Percentiles rank a stretch among this genome's conserved stretches.
Conservation (phyloP, 1,140 invertebrate species). For the Rhyzopertha dominica region DNA sequence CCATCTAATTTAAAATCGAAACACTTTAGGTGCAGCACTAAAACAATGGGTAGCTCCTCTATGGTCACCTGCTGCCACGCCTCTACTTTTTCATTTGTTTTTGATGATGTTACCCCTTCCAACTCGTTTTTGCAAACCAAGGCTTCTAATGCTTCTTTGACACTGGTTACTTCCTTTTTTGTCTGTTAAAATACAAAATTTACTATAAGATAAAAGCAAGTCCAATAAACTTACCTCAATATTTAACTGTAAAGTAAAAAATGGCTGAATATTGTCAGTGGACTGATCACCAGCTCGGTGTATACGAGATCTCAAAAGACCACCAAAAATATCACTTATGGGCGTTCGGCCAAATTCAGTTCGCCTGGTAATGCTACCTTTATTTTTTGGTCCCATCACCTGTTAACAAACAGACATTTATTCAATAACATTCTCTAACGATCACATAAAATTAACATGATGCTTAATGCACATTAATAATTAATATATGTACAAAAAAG, state of each 20-base stretch:
- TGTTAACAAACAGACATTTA: too few species aligned
- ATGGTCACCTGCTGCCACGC: slow-evolving; percentile 82
- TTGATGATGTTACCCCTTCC: slow-evolving; percentile 76
- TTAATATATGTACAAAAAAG: too few species aligned
- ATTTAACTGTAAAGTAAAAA: slow-evolving; percentile 89
- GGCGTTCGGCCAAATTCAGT: slow-evolving; percentile 81
- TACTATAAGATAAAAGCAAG: slow-evolving; percentile 37
- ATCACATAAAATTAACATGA: too few species aligned
- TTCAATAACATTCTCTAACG: too few species aligned
- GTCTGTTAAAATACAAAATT: slow-evolving; percentile 25
- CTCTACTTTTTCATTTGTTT: slow-evolving; percentile 75
- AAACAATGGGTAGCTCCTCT: slow-evolving; percentile 79
- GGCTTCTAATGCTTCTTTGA: slow-evolving; percentile 80
- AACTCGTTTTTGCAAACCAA: slow-evolving; percentile 77
- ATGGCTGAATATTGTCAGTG: slow-evolving; percentile 83
- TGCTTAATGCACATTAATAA: too few species aligned
- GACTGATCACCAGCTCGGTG: slow-evolving; percentile 68
- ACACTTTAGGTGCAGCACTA: slow-evolving; percentile 83
- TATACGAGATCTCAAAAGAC: slow-evolving; percentile 79
- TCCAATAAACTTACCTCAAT: slow-evolving; percentile 76
- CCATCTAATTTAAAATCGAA: slow-evolving; percentile 82
- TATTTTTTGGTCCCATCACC: slow-evolving; percentile 83
- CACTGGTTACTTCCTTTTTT: slow-evolving; percentile 71
- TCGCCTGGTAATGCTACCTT: slow-evolving; percentile 75
- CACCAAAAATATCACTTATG: slow-evolving; percentile 87